Conservation (phyloP, 1,140 invertebrate genomes). For the Gonioctena quinquepunctata region DNA sequence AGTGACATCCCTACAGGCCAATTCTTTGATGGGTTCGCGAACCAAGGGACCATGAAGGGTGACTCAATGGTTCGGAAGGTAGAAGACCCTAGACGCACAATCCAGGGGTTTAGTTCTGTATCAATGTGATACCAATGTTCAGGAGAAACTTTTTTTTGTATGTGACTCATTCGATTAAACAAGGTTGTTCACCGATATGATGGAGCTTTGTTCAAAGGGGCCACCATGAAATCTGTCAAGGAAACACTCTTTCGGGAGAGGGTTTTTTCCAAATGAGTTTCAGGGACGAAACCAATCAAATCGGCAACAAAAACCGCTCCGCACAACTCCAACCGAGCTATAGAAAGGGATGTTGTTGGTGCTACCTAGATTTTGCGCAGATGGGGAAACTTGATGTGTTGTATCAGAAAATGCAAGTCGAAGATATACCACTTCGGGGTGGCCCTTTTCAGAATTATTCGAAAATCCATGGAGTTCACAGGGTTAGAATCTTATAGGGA, state of each 20-base stretch:
- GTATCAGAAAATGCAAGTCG: background rate
- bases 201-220: background rate
- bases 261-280: too few relatives aligned
- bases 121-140: background rate
- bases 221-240: background rate
- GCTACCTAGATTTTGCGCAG: background rate
- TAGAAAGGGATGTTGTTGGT: background rate
- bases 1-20: too few relatives aligned
- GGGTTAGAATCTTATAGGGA: background rate
- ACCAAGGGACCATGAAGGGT: too few relatives aligned
- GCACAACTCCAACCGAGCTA: background rate
- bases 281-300: background rate
- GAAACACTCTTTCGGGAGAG: too few relatives aligned
- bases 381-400: background rate
- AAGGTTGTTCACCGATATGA: background rate
- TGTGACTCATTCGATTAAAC: background rate
- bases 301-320: background rate
- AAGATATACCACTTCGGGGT: background rate
- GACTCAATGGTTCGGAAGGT: too few relatives aligned
- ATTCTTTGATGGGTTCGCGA: too few relatives aligned
- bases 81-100: too few relatives aligned
- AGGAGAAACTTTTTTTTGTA: background rate
- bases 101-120: background rate
- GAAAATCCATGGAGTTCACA: background rate
- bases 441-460: background rate